phyloP scores from a whole-genome alignment of 1,140 invertebrate genomes.

The Trachelipus rathkii region DNA sequence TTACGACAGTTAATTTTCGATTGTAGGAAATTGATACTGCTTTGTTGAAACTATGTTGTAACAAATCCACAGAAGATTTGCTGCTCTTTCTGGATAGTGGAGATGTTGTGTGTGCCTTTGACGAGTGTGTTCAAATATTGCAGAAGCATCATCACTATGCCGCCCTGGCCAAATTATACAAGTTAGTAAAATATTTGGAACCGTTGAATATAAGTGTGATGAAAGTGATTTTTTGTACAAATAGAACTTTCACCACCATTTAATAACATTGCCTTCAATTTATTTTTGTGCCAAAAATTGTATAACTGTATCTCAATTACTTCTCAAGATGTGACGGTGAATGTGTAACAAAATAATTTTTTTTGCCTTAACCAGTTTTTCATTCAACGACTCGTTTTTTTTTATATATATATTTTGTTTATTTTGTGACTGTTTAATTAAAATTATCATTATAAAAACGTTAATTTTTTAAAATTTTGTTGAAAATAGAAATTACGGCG shows the following conservation, averaged over 20 bases:
- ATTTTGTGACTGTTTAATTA: no score
- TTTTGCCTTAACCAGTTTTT: no score
- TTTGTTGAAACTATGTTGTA: slow-evolving; percentile 54
- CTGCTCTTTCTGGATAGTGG: slow-evolving; percentile 48
- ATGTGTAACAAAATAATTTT: background rate
- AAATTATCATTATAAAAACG: no score
- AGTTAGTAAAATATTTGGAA: slow-evolving; percentile 44
- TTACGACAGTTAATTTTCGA: slow-evolving; percentile 18
- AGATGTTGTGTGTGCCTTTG: slow-evolving; percentile 51
- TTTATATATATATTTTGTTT: background rate
- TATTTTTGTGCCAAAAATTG: background rate
- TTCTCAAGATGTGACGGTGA: background rate
- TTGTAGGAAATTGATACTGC: slow-evolving; percentile 54
- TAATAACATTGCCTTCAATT: background rate
- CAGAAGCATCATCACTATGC: slow-evolving; percentile 50
- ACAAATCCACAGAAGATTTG: slow-evolving; percentile 49
- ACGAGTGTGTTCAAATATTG: slow-evolving; percentile 52
- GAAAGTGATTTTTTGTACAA: background rate
- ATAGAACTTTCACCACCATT: no score
- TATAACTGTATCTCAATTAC: background rate
- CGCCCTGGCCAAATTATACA: slow-evolving; percentile 51
- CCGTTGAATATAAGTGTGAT: background rate
- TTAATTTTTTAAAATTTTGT: background rate
- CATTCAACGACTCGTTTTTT: background rate
- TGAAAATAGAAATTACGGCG: slow-evolving; percentile 38